Percentiles rank a stretch among this genome's conserved stretches.
Conservation (phyloP, 2,797 vertebrate species). For the Coracias cyanogaster region DNA sequence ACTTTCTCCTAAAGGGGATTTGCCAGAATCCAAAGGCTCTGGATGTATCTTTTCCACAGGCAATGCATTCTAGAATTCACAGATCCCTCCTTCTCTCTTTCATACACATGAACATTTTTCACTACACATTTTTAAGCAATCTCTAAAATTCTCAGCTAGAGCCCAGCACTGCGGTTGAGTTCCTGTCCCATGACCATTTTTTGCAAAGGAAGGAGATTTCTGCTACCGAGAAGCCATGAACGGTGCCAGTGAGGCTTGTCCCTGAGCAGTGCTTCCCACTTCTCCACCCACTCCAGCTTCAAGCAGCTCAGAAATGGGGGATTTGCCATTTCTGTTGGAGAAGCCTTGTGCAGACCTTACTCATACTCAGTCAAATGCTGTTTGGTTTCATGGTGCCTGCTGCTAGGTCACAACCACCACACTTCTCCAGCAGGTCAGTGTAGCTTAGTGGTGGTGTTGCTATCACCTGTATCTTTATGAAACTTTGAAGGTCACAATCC, state of each 20-base stretch:
- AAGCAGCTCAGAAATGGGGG: neutral
- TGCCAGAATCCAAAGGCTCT: neutral
- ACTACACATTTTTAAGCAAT: neutral
- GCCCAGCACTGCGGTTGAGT: rapidly evolving
- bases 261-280: neutral
- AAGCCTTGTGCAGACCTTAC: neutral
- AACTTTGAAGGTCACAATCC: neutral
- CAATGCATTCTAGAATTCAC: neutral
- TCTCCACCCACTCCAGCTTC: neutral
- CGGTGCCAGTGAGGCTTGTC: rapidly evolving
- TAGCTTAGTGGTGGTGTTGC: rapidly evolving
- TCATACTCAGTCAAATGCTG: rapidly evolving
- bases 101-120: neutral
- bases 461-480: neutral
- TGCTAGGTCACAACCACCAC: neutral
- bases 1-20: slow-evolving; percentile 11
- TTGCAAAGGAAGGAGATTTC: neutral
- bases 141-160: neutral
- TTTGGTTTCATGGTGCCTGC: neutral
- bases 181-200: neutral
- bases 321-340: neutral
- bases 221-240: neutral
- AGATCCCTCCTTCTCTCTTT: neutral
- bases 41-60: neutral
- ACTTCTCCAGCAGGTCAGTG: neutral